These are phyloP conservation scores for Deilephila elpenor DNA, from an alignment of 2,888 invertebrate species.

Conservation along the genomic window DNA sequence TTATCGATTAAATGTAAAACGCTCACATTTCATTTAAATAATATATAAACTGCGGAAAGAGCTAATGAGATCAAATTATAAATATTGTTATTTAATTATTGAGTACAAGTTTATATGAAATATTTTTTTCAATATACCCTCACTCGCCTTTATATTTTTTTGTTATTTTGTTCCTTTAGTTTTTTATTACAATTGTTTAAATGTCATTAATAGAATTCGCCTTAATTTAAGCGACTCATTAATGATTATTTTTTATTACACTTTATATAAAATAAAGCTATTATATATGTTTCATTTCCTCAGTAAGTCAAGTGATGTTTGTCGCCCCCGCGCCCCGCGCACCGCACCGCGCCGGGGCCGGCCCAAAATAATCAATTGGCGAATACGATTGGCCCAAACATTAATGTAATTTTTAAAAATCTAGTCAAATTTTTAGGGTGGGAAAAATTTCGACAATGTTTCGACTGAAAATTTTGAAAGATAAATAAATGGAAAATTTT, in stretches of 20 bases:
- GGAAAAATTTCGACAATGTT: conserved; percentile 70
- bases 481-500: conserved; percentile 53
- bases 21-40: conserved; percentile 70
- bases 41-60: conserved; percentile 66
- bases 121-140: conserved; percentile 81
- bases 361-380: conserved; percentile 39
- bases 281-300: conserved; percentile 76
- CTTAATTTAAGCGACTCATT: conserved; percentile 62
- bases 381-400: conserved; percentile 63
- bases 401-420: conserved; percentile 69
- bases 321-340: conserved; percentile 47
- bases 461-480: conserved; percentile 76
- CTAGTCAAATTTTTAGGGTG: conserved; percentile 81
- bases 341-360: not conserved
- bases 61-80: conserved; percentile 83
- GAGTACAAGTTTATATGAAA: conserved; percentile 83
- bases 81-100: conserved; percentile 84
- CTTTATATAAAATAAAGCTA: conserved; percentile 63
- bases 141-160: conserved; percentile 81
- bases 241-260: conserved; percentile 64
- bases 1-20: conserved; percentile 65
- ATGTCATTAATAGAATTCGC: conserved; percentile 70
- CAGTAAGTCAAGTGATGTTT: conserved; percentile 72
- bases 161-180: conserved; percentile 84
- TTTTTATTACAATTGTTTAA: conserved; percentile 81